Base-by-base conservation (phyloP, 2,797 vertebrate species). In the Heliangelus exortis region DNA sequence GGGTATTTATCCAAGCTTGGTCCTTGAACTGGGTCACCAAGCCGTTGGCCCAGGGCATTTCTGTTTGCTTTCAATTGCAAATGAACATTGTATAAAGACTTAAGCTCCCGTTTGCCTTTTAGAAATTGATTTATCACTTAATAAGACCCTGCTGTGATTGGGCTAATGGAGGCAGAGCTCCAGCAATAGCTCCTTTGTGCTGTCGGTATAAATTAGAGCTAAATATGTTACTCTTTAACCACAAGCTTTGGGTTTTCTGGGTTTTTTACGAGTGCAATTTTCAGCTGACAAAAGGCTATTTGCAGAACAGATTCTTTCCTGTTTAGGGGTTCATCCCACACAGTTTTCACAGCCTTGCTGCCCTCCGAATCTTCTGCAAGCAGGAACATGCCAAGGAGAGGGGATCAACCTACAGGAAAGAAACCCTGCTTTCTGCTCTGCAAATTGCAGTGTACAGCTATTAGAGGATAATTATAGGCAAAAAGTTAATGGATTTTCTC, bases 241-340 rank as follows among this genome's bases (percentile, higher is more conserved):
- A 90, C 63, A 91, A 43, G 83, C 83, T 95, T 82, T 90, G 83
- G 89, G 69, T 76, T 69, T 92, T 90, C 66, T 89, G 79, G 28
- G 22, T 16, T 89, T 92, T 85, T 94, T 61, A 84, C 85, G 93
- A 93, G 77, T 74, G 83, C 55, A 84, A 54, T 96, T 95, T 96
- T 86, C 93, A 95, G 80, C 91, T 95, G 95, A 96, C 92, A 97
- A 95, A 96, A 95, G 92, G 45, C 77, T 86, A 95, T 90, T 92
- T 88, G 57, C 91, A 91, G 83, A 92, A 76, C 85, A 94, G 89
- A 93, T 82, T 71, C 91, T 84, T 96, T 93, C 89, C 92, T 90
- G 87, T 94, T 92, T 90, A 74, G 85, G 86, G 87, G 82, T 92
- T 91, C 92, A 82, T 91, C 92, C 92, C 77, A 92, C 82, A 73